Base-by-base conservation (phyloP, 2,888 invertebrate species). In the Tetragonula carbonaria region DNA sequence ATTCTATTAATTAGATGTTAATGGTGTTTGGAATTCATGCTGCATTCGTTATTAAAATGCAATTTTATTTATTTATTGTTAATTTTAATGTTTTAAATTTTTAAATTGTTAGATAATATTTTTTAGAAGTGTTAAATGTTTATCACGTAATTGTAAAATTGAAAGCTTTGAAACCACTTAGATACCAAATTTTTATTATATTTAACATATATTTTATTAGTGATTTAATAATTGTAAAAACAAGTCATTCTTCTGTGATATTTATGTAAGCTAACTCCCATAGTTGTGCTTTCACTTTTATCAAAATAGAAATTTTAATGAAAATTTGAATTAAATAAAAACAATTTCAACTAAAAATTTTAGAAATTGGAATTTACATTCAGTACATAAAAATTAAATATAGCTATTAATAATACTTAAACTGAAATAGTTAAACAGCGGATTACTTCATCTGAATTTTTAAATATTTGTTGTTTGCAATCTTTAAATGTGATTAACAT, bases 241-340 rank as follows among this genome's bases (percentile, higher is more conserved):
- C 14, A 45, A 71, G 28, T 50, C 28, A 68, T 84, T 74, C 62
- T 53, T 75, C 23, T 75, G 53, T 82, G 57, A 75, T 82, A 14
- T 62, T 5, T n/a, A 67, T 53, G 18, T 33, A 59, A 51, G 18
- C n/a, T 28, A 72, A 67, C 21, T 71, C 50, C 33, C 21, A 55
- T 53, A 66, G 23, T 33, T 62, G 50, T 67, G 28, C 14, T 73
- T 73, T 50, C n/a, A 62, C 2, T 72, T 13, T 51, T 33, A 18
- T 11, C 14, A 2, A 67, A n/a, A 51, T 71, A 23, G 28, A 38
- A 73, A 74, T 50, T 75, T 53, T 38, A 38, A 45, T 11, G 51
- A 23, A 23, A 23, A 23, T 23, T 23, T 75, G 71, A n/a, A 66
- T 8, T 28, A 55, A 53, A 55, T 13, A 28, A 68, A 16, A 18